A percentile compares a stretch with the other conserved stretches of the same genome.
These are phyloP conservation scores for Engystomops pustulosus DNA, from an alignment of 2,113 vertebrate genomes.

Conservation along the genomic window DNA sequence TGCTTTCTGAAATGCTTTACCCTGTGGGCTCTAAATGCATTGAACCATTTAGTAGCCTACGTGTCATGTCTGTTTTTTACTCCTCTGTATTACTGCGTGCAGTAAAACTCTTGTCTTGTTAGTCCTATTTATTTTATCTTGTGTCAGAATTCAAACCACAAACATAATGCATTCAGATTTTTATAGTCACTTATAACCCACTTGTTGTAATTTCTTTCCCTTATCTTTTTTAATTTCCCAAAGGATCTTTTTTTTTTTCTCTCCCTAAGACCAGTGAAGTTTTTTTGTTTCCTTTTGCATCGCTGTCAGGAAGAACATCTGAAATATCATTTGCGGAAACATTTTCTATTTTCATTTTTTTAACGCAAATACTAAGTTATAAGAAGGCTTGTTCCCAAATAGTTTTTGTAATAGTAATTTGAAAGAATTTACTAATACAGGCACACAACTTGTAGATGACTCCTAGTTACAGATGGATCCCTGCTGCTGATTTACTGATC, in stretches of 20 bases:
- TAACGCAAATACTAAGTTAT: no score
- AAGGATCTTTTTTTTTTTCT: constrained; percentile 9
- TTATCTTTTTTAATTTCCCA: constrained; percentile 33
- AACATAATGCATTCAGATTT: constrained; percentile 23
- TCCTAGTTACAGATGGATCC: no score
- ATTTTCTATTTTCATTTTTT: no score
- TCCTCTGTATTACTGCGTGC: not conserved
- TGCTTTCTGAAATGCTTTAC: constrained; percentile 38
- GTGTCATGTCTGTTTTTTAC: constrained; percentile 39
- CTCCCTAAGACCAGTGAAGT: not conserved
- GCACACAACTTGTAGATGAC: no score
- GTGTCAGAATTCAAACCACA: constrained; percentile 45
- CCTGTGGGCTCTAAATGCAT: constrained; percentile 31
- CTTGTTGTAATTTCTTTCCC: not conserved
- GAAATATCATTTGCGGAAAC: not conserved
- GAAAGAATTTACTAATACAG: no score
- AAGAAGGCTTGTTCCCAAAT: no score
- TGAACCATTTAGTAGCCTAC: constrained; percentile 51
- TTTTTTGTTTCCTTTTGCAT: not conserved
- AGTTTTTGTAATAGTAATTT: no score
- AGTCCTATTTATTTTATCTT: constrained; percentile 5
- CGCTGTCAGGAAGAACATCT: not conserved
- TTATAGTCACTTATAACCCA: not conserved
- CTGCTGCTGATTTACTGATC: no score
- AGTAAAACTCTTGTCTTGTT: constrained; percentile 9